Evolutionary conservation across 1,140 invertebrate species (phyloP).

Genomic region (Coboldia fuscipes): DNA sequence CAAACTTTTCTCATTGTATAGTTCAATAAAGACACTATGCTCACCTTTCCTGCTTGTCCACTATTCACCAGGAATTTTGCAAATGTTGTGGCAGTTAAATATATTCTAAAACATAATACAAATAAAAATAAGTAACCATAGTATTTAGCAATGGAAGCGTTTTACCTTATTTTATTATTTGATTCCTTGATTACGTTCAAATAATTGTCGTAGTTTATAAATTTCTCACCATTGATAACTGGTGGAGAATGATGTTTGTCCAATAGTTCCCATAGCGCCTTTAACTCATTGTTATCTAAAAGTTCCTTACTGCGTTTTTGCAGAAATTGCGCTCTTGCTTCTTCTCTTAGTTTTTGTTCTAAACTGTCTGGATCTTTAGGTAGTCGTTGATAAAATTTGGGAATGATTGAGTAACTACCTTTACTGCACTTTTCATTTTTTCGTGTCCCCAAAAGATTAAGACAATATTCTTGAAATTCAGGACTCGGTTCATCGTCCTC

Average conservation of each 20-base stretch:
- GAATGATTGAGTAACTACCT: slow-evolving; percentile 31
- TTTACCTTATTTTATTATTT: slow-evolving; percentile 42
- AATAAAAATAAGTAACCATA: slow-evolving; percentile 7
- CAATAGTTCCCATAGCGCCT: slow-evolving; percentile 60
- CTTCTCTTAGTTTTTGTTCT: slow-evolving; percentile 61
- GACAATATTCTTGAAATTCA: no score
- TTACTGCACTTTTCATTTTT: slow-evolving; percentile 18
- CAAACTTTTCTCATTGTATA: slow-evolving; percentile 90
- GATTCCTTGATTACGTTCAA: slow-evolving; percentile 47
- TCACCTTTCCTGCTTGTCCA: slow-evolving; percentile 50
- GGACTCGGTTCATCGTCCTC: no score
- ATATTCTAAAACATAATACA: slow-evolving; percentile 26
- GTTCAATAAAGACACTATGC: slow-evolving; percentile 72
- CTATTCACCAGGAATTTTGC: slow-evolving; percentile 67
- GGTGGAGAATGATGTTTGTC: slow-evolving; percentile 58
- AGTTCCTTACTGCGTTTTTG: slow-evolving; percentile 64
- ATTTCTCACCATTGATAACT: slow-evolving; percentile 47
- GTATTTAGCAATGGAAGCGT: no score
- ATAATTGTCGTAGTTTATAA: slow-evolving; percentile 71
- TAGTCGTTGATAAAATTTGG: slow-evolving; percentile 59
- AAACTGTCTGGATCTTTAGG: slow-evolving; percentile 46
- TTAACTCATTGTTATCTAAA: slow-evolving; percentile 70
- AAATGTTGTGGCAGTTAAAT: slow-evolving; percentile 70
- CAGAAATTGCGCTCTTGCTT: slow-evolving; percentile 65
- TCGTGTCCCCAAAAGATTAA: no score